Evolutionary conservation across 2,888 invertebrate species (phyloP).

Genomic region (Dynastes hyllus): DNA sequence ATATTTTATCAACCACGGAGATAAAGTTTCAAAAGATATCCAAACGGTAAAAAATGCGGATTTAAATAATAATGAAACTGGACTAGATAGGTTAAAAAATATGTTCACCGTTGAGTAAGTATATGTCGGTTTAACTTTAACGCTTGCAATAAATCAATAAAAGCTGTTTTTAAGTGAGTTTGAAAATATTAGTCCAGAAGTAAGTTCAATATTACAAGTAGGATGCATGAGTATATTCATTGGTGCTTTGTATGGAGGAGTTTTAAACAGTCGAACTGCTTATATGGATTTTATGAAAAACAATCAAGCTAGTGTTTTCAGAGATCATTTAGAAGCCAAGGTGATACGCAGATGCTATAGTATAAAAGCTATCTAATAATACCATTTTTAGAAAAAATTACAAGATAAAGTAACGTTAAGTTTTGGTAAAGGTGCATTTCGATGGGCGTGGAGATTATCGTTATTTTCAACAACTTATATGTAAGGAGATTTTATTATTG

Average conservation of each 20-base stretch:
- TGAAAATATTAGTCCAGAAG: slow-evolving; percentile 77
- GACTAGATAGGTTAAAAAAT: slow-evolving; percentile 52
- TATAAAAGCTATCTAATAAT: slow-evolving; percentile 15
- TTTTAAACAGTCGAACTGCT: slow-evolving; percentile 75
- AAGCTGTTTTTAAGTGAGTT: slow-evolving; percentile 75
- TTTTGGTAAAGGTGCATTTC: slow-evolving; percentile 82
- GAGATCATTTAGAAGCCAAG: slow-evolving; percentile 80
- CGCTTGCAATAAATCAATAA: neutral
- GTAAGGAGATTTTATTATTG: slow-evolving; percentile 71
- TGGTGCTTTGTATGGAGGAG: slow-evolving; percentile 80
- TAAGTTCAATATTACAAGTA: slow-evolving; percentile 77
- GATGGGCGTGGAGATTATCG: slow-evolving; percentile 81
- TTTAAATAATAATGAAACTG: slow-evolving; percentile 50
- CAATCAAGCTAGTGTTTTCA: slow-evolving; percentile 83
- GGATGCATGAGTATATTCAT: slow-evolving; percentile 75
- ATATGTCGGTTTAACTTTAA: slow-evolving; percentile 6
- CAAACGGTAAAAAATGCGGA: slow-evolving; percentile 51
- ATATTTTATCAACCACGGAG: slow-evolving; percentile 8
- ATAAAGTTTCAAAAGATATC: slow-evolving; percentile 52
- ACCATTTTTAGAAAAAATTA: slow-evolving; percentile 76
- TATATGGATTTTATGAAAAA: slow-evolving; percentile 81
- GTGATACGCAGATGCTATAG: slow-evolving; percentile 67
- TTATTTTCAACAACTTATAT: slow-evolving; percentile 80
- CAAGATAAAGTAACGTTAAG: slow-evolving; percentile 81
- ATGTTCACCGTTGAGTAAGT: slow-evolving; percentile 53